Evolutionary conservation across 1,140 invertebrate genomes (phyloP).

Genomic region (Lucilia sericata): DNA sequence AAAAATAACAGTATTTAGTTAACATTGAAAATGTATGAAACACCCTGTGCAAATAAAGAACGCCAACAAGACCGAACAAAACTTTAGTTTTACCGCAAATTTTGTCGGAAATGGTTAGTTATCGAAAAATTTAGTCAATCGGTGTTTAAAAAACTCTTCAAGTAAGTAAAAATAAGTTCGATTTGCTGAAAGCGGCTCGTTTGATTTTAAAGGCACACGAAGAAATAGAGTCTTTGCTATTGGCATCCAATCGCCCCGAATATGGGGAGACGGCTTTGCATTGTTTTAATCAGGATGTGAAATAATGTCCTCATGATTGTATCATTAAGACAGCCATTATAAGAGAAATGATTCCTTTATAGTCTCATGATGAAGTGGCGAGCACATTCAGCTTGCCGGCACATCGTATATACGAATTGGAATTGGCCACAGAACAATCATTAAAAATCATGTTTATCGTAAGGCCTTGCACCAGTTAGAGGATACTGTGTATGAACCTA

Average conservation of each 20-base stretch:
- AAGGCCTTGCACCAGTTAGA: slow-evolving; percentile 61
- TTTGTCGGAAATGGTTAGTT: slow-evolving; percentile 52
- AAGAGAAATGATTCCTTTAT: slow-evolving; percentile 56
- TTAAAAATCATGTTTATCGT: slow-evolving; percentile 56
- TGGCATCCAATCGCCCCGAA: slow-evolving; percentile 53
- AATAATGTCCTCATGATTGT: slow-evolving; percentile 56
- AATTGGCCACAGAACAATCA: slow-evolving; percentile 55
- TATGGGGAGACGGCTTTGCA: slow-evolving; percentile 60
- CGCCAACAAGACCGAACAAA: no score
- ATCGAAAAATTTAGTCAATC: slow-evolving; percentile 59
- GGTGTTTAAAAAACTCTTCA: slow-evolving; percentile 64
- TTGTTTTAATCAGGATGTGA: slow-evolving; percentile 59
- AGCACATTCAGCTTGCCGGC: slow-evolving; percentile 63
- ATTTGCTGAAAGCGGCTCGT: slow-evolving; percentile 60
- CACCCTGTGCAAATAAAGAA: no score
- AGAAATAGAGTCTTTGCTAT: slow-evolving; percentile 51
- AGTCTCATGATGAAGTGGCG: slow-evolving; percentile 56
- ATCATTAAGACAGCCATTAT: slow-evolving; percentile 64
- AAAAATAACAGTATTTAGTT: no score
- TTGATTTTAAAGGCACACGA: slow-evolving; percentile 56
- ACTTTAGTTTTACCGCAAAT: not conserved
- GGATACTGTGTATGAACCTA: slow-evolving; percentile 65
- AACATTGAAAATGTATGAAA: no score
- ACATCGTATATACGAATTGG: slow-evolving; percentile 62
- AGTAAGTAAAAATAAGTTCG: slow-evolving; percentile 55